Evolutionary conservation across 2,113 vertebrate genomes (phyloP).

Genomic region (Takifugu bimaculatus): DNA sequence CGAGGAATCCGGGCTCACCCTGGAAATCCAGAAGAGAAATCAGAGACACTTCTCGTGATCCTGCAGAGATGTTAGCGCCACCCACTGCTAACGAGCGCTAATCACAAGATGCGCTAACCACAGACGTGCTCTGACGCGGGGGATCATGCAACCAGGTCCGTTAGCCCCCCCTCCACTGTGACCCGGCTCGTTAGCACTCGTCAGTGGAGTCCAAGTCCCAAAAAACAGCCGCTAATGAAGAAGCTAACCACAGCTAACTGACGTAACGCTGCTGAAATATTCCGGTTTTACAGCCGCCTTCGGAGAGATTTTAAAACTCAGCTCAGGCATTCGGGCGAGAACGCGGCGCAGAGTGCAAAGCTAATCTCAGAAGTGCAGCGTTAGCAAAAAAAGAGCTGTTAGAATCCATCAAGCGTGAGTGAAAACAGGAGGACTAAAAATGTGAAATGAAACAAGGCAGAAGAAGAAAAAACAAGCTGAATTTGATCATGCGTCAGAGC

Average conservation of each 20-base stretch:
- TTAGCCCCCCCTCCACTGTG: no score
- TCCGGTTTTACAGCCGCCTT: no score
- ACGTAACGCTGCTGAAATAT: neutral
- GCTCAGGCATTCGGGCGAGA: constrained; percentile 26
- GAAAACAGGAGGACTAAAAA: constrained; percentile 64
- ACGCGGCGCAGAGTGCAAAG: constrained; percentile 30
- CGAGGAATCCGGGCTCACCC: constrained; percentile 95
- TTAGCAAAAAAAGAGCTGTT: constrained; percentile 53
- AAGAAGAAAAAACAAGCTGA: constrained; percentile 53
- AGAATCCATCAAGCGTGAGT: constrained; percentile 66
- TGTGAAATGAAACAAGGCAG: constrained; percentile 39
- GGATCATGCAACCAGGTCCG: constrained; percentile 23
- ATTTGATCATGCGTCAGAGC: constrained; percentile 53
- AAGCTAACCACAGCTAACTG: neutral
- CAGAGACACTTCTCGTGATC: neutral
- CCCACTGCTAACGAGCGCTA: constrained; percentile 15
- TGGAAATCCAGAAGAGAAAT: constrained; percentile 35
- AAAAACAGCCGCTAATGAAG: neutral
- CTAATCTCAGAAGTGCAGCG: constrained; percentile 36
- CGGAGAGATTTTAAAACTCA: neutral
- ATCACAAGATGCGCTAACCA: neutral
- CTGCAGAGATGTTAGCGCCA: neutral
- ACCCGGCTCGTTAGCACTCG: neutral
- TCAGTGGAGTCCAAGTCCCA: neutral
- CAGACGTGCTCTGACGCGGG: no score